Base-by-base conservation (phyloP, 1,140 invertebrate species). In the Parapsyche elsis region DNA sequence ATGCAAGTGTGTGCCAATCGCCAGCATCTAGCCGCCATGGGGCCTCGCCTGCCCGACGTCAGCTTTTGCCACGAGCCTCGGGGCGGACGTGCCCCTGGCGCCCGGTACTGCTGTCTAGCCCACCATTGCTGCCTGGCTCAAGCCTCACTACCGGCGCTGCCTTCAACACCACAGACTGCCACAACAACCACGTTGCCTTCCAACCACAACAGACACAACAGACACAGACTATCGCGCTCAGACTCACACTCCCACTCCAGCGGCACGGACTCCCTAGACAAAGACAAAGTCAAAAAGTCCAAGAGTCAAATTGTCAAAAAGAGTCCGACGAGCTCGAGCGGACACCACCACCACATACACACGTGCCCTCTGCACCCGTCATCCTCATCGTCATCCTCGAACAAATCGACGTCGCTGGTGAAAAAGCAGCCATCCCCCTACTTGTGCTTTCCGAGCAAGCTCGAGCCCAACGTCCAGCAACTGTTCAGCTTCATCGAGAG, bases 401-500 rank as follows among this genome's bases (percentile, higher is more conserved):
- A 23, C 24, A 64, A 44, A 0, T 67, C 76, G 12, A 7, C 7
- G 30, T n/a, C n/a, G n/a, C n/a, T n/a, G 30, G 2, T 38, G 7
- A 38, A 38, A 38, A 38, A 38, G 7, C 30, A 38, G 88, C n/a
- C n/a, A n/a, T n/a, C 87, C 59, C 88, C 88, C 76, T 89, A 89
- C 84, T 85, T 89, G 38, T 89, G 86, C 80, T 89, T 89, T 83
- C 87, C 88, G 80, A 89, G 89, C 83, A 89, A 90, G 83, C 85
- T 90, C 87, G 91, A 93, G 84, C 91, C 92, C n/a, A 94, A 94
- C 85, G 93, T 94, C n/a, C 92, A 94, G 85, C 92, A 94, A 86
- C 88, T 94, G 77, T 94, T 94, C 86, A 93, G 92, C 85, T 94
- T 94, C 84, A 93, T 94, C 71, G 93, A 94, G 85, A 91, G 91